Evolutionary conservation across 2,113 vertebrate genomes (phyloP), one percentile per base, ranked within the genome.

Genomic region (Barnardius zonarius): DNA sequence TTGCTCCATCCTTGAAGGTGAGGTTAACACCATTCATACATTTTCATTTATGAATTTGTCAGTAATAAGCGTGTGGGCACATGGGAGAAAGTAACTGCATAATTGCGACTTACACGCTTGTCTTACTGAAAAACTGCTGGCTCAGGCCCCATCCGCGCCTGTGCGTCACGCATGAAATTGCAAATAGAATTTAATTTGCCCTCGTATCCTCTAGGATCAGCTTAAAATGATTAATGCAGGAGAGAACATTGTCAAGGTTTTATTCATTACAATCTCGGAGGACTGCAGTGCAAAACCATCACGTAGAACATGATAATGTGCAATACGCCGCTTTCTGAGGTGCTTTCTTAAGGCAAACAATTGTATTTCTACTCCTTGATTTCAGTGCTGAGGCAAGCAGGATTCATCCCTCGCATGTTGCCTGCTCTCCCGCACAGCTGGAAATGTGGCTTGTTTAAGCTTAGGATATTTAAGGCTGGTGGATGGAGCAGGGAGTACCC

Each of bases 161-260:
- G 89, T 83, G 97, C 95, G 69, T 88, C 98, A 97, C 96, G 98
- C 98, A 98, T 98, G 98, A 98, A 98, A 98, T 98, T 98, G 97
- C 97, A 98, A 98, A 98, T 97, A 96, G 97, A 98, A 98, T 98
- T 98, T 98, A 98, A 98, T 98, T 98, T 98, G 97, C 98, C 97
- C 98, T 97, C 96, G 95, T 97, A 98, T 97, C 97, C 97, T 97
- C 97, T 98, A 97, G 96, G 94, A 98, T 98, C 97, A 97, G 97
- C 97, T 97, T 97, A 95, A 97, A 97, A 97, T 97, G 97, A 98
- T 98, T 98, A 98, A 98, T 97, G 97, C 95, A 82, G 94, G 96
- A 94, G 95, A 95, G 93, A 97, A 95, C 75, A 92, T 90, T 96
- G 96, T 95, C 96, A 84, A 85, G 94, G 92, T 97, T 97, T 96